Evolutionary conservation across 2,113 vertebrate genomes (phyloP), one percentile per base, ranked within the genome.

Genomic region (Vireo altiloquus): DNA sequence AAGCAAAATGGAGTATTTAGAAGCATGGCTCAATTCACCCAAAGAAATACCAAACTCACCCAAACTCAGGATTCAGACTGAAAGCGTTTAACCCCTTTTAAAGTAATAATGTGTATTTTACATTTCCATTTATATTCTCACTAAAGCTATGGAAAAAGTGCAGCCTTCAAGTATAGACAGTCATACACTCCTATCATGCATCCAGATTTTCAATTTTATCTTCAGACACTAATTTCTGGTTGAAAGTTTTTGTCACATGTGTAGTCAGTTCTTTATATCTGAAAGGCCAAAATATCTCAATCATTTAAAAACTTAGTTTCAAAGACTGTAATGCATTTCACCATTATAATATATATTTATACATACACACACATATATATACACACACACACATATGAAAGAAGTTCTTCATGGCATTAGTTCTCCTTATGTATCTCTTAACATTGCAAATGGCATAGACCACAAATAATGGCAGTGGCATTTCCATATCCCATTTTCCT

Each of bases 1-100:
- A 78, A 95, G 22, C 13, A 70, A 96, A 79, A 96, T 87, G 11
- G 54, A 96, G 64, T 72, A 92, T 87, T 87, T 39, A 94, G 76
- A 35, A 70, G 33, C 95, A 68, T n/a, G 16, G 82, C 31, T 20
- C 81, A 93, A 72, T 68, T 94, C 61, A 89, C 57, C 28, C 17
- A 19, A 88, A 90, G 28, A 84, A 89, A 80, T 19, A 85, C 13
- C 52, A 91, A 95, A 96, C 57, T 56, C 47, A 70, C 7, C 6
- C 28, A 11, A n/a, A 66, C 23, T 33, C 35, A 78, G 19, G 39
- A 78, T 61, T 77, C 63, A 91, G 46, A 74, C 39, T 39, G 79
- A 85, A 93, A 90, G 13, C 53, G 77, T 33, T 50, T 70, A 35
- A 89, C 9, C 22, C 50, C 89, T 47, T 57, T 79, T 90, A 84